A percentile compares a stretch with the other conserved stretches of the same genome.
Evolutionary conservation across 2,113 vertebrate species (phyloP).

Genomic region (Gobio gobio): DNA sequence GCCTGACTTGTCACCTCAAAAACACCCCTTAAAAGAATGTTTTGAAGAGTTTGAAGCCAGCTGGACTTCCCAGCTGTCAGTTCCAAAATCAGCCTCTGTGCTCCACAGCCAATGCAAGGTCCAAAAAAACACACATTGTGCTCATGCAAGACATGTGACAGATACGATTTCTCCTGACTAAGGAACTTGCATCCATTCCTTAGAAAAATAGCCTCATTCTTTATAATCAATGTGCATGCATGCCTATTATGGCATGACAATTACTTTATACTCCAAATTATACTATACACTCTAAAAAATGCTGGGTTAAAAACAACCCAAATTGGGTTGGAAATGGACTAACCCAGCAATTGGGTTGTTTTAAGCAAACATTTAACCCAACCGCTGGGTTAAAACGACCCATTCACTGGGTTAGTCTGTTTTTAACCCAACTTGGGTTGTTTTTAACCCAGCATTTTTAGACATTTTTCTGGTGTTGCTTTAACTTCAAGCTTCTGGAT

Average conservation of each 20-base stretch:
- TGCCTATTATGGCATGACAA: too few species aligned
- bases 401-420: too few species aligned
- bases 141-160: neutral
- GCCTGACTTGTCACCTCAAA: constrained; percentile 11
- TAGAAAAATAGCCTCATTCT: neutral
- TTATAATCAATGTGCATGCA: neutral
- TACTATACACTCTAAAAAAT: too few species aligned
- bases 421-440: too few species aligned
- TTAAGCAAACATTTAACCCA: too few species aligned
- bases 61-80: neutral
- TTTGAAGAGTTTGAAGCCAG: neutral
- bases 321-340: too few species aligned
- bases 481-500: neutral
- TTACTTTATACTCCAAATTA: too few species aligned
- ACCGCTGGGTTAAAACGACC: too few species aligned
- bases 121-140: neutral
- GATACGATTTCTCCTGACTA: neutral
- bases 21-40: neutral
- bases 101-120: neutral
- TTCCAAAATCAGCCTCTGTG: neutral
- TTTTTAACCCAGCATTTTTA: too few species aligned
- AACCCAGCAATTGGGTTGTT: too few species aligned
- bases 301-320: too few species aligned
- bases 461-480: neutral
- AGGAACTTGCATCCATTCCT: neutral